A percentile compares a stretch with the other conserved stretches of the same genome.
phyloP scores from a whole-genome alignment of 1,140 invertebrate species.

The Drosophila teissieri region DNA sequence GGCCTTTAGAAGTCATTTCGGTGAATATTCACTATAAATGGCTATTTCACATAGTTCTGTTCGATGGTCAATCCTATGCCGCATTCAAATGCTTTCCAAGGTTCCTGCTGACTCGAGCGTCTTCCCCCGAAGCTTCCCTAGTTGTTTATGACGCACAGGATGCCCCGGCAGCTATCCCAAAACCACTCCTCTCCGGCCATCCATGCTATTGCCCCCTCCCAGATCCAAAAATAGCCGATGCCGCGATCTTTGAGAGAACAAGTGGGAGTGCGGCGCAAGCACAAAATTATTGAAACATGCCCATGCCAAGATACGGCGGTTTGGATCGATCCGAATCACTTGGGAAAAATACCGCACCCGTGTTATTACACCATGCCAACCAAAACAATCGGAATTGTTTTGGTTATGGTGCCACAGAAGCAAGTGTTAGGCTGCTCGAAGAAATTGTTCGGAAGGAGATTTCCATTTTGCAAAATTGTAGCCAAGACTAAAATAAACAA shows the following conservation, averaged over 20 bases:
- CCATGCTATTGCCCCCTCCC: constrained; percentile 44
- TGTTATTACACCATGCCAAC: constrained; percentile 43
- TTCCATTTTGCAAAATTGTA: constrained; percentile 44
- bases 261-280: constrained; percentile 55
- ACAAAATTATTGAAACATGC: constrained; percentile 66
- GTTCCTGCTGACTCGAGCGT: constrained; percentile 15
- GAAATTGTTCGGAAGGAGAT: constrained; percentile 24
- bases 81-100: constrained; percentile 6
- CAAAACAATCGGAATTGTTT: constrained; percentile 39
- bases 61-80: too few species aligned
- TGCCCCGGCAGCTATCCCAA: constrained; percentile 32
- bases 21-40: background rate
- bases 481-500: constrained; percentile 71
- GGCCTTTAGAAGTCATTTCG: background rate
- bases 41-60: too few species aligned
- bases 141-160: constrained; percentile 42
- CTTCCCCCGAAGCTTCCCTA: background rate
- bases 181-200: constrained; percentile 26
- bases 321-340: constrained; percentile 8
- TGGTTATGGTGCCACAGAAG: constrained; percentile 20
- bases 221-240: constrained; percentile 43
- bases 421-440: constrained; percentile 25
- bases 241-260: constrained; percentile 19
- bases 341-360: constrained; percentile 47
- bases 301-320: constrained; percentile 37